Base-by-base conservation (phyloP, 2,797 vertebrate genomes). In the Mionectes olivaceus region DNA sequence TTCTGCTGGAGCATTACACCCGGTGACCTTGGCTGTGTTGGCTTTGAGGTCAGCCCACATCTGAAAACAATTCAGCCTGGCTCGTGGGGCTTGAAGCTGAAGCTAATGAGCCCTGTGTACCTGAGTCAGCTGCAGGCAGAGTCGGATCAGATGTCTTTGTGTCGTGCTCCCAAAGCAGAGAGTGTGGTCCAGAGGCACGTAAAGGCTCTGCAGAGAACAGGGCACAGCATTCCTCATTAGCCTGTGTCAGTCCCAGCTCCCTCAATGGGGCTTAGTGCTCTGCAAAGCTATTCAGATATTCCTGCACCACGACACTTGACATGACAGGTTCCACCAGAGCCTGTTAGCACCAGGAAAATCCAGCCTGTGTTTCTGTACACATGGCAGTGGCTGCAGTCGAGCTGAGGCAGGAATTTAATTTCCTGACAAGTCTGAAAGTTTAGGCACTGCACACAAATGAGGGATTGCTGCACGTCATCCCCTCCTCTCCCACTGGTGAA, bases 101-200 rank as follows among this genome's bases (percentile, higher is more conserved):
- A 74, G 78, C 56, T 91, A 52, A 52, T 50, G 39, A 84, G 70
- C 61, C 30, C 30, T 13, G 14, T 5, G 39, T 70, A 49, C 78
- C 69, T 57, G 82, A 77, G 74, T 78, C 82, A 74, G 85, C 74
- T 89, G 8, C 65, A 77, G 53, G 50, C 64, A 80, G 47, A 64
- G 60, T 6, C 0, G 0, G 39, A 74, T 84, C 74, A 52, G 19
- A 30, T 53, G 65, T 33, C 30, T 65, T n/a, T 61, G 70, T 69
- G 47, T 61, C 1, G 1, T 24, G 56, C 76, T 85, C 37, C 79
- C 46, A 28, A 24, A 77, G 78, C 32, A 57, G 82, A 60, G 52
- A 74, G 81, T 3, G 0, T 69, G 82, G 82, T 64, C 27, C 69
- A 49, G 78, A 39, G 67, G 56, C 74, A 53, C 25, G 7, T 56